Percentiles rank a stretch among this genome's conserved stretches.
Conservation (phyloP, 1,140 invertebrate species). For the Heliothis subflexa region DNA sequence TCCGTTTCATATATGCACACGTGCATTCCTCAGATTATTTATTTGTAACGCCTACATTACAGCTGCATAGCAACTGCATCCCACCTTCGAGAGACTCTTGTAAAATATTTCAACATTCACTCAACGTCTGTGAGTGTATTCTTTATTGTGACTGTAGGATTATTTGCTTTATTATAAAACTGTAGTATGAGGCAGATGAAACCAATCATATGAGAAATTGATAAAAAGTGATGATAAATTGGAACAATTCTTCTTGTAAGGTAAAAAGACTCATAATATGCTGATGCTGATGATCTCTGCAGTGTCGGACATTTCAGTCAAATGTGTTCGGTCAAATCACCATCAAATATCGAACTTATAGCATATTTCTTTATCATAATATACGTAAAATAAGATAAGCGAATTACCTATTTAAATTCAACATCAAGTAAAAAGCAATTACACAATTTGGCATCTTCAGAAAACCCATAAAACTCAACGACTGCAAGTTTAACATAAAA, state of each 20-base stretch:
- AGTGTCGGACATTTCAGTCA: not conserved
- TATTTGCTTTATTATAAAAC: not conserved
- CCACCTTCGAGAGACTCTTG: not conserved
- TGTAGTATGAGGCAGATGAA: too few relatives aligned
- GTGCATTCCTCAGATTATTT: constrained; percentile 17
- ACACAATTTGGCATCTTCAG: too few relatives aligned
- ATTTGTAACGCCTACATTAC: not conserved
- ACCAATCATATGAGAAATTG: too few relatives aligned
- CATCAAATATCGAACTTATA: not conserved
- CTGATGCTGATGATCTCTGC: not conserved
- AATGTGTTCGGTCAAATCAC: not conserved
- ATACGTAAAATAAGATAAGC: not conserved
- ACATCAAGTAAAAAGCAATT: too few relatives aligned
- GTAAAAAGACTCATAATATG: too few relatives aligned
- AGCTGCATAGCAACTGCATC: constrained; percentile 16
- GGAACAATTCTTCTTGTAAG: not conserved
- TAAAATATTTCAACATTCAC: not conserved
- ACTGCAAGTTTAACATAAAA: too few relatives aligned
- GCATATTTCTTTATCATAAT: not conserved
- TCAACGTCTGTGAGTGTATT: constrained; percentile 18
- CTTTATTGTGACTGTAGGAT: constrained; percentile 5
- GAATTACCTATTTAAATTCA: not conserved
- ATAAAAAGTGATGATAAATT: not conserved
- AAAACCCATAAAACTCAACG: too few relatives aligned
- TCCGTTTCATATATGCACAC: not conserved